Evolutionary conservation across 2,797 vertebrate genomes (phyloP).

Genomic region (Pelochelys cantorii): DNA sequence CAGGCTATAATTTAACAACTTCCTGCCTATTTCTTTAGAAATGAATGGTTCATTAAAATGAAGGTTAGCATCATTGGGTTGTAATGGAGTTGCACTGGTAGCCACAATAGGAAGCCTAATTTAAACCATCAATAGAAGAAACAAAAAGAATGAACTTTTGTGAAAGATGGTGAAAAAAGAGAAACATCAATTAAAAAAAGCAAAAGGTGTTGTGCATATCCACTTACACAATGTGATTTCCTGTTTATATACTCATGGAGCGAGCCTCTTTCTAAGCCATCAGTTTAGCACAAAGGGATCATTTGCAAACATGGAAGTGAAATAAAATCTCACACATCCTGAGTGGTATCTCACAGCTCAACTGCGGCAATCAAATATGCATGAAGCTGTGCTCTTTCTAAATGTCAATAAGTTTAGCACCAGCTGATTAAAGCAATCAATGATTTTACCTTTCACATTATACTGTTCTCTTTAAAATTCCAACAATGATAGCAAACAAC

Average conservation of each 20-base stretch:
- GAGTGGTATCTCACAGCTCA: conserved; percentile 13
- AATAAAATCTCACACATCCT: conserved; percentile 51
- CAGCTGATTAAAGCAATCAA: conserved; percentile 42
- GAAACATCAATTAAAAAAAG: conserved; percentile 67
- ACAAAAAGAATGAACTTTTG: conserved; percentile 67
- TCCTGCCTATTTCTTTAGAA: conserved; percentile 31
- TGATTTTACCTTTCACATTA: conserved; percentile 20
- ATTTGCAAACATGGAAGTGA: conserved; percentile 40
- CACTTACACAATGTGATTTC: conserved; percentile 57
- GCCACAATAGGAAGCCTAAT: conserved; percentile 55
- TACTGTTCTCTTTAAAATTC: conserved; percentile 25
- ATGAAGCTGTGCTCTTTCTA: conserved; percentile 51
- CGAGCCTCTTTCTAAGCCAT: conserved; percentile 22
- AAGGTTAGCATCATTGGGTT: conserved; percentile 65
- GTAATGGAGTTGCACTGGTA: conserved; percentile 49
- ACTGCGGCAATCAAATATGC: conserved; percentile 62
- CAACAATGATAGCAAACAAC: neutral
- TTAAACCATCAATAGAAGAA: conserved; percentile 64
- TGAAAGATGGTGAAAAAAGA: conserved; percentile 50
- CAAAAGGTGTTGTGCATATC: conserved; percentile 38
- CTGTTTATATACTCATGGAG: conserved; percentile 38
- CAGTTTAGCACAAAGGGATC: conserved; percentile 24
- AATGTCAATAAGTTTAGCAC: conserved; percentile 38
- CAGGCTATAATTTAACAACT: neutral
- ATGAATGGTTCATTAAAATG: conserved; percentile 68